These are phyloP conservation scores for Mesocricetus auratus DNA, from an alignment of 2,113 vertebrate genomes.

Conservation along the genomic window DNA sequence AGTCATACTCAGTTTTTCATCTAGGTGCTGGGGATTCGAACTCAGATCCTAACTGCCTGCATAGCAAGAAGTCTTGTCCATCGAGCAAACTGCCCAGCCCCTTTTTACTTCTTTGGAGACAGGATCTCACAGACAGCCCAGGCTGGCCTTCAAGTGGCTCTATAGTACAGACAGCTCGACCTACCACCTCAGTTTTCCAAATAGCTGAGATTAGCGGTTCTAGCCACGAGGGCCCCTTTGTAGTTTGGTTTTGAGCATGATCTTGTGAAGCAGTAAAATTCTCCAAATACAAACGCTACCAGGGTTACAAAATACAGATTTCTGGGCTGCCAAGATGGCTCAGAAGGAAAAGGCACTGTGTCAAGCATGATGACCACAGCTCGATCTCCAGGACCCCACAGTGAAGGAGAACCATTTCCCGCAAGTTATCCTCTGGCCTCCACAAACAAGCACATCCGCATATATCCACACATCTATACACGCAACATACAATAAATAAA, in stretches of 20 bases:
- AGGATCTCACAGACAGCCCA: background rate
- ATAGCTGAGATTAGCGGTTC: background rate
- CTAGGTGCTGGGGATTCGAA: background rate
- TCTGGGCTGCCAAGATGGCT: background rate
- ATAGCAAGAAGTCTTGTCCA: background rate
- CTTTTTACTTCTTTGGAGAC: background rate
- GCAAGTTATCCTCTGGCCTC: background rate
- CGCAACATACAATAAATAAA: background rate
- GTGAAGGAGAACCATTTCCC: background rate
- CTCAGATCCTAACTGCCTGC: background rate
- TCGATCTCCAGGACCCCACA: background rate
- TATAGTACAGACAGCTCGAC: background rate
- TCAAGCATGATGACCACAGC: background rate
- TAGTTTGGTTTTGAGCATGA: background rate
- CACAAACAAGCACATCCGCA: background rate
- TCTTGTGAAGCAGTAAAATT: slow-evolving; percentile 12
- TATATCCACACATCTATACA: background rate
- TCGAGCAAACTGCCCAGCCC: too few relatives aligned
- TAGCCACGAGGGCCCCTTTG: too few relatives aligned
- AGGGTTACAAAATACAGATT: background rate
- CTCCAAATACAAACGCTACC: background rate
- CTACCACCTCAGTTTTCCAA: background rate
- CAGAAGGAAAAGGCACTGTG: background rate
- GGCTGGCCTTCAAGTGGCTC: background rate
- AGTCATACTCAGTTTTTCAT: background rate